phyloP scores from a whole-genome alignment of 2,797 vertebrate species.

The Dendrocincla tyrannina region DNA sequence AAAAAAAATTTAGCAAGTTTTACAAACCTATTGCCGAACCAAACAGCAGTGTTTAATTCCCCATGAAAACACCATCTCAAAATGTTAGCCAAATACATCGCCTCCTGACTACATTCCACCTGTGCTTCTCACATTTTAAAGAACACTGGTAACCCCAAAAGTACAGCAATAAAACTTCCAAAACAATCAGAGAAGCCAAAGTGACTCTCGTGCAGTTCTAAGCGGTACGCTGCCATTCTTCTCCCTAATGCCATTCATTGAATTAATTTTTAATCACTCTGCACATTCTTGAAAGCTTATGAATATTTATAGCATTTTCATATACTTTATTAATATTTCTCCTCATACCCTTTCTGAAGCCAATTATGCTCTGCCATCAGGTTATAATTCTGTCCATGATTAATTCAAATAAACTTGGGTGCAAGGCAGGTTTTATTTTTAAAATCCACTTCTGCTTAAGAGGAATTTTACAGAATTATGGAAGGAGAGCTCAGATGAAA shows the following conservation, averaged over 20 bases:
- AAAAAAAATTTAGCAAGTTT: not conserved
- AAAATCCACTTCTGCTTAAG: not conserved
- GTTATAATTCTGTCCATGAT: not conserved
- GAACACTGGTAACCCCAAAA: not conserved
- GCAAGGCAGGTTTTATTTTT: not conserved
- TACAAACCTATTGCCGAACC: not conserved
- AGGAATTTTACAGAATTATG: not conserved
- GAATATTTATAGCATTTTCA: slow-evolving; percentile 31
- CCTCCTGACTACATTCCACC: not conserved
- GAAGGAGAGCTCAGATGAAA: not conserved
- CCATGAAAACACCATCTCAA: not conserved
- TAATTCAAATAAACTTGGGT: slow-evolving; percentile 18
- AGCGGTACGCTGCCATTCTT: not conserved
- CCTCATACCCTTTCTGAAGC: not conserved
- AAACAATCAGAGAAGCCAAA: not conserved
- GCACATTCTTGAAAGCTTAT: slow-evolving; percentile 22
- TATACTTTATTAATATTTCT: slow-evolving; percentile 38
- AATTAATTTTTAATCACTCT: slow-evolving; percentile 42
- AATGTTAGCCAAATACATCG: not conserved
- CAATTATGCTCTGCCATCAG: not conserved
- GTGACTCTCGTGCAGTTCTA: not conserved
- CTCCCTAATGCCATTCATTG: not conserved
- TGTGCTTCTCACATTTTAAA: not conserved
- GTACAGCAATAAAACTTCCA: not conserved
- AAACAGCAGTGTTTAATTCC: not conserved